Conservation (phyloP, 2,888 invertebrate genomes). For the Sabellastarte sp. region DNA sequence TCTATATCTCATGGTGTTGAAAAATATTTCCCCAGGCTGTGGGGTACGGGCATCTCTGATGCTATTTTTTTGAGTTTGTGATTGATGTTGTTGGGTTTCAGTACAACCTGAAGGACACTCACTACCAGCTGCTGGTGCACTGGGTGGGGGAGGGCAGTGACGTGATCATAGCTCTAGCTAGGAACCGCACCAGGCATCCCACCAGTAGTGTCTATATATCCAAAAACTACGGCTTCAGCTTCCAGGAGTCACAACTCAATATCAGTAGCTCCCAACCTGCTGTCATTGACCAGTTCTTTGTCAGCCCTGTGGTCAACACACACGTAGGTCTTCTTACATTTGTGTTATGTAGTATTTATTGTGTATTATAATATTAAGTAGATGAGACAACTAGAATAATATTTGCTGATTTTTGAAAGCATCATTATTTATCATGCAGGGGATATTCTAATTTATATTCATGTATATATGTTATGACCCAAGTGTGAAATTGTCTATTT, state of each 20-base stretch:
- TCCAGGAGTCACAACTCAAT: constrained; percentile 65
- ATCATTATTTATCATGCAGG: too few relatives aligned
- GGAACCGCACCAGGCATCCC: constrained; percentile 61
- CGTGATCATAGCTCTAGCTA: constrained; percentile 82
- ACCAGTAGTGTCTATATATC: constrained; percentile 82
- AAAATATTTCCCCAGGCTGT: too few relatives aligned
- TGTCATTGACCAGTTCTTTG: constrained; percentile 79
- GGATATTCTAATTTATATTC: too few relatives aligned
- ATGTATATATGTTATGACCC: too few relatives aligned
- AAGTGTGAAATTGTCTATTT: too few relatives aligned
- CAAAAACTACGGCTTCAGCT: constrained; percentile 81
- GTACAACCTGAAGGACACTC: constrained; percentile 80
- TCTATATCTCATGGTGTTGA: too few relatives aligned
- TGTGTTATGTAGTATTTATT: not conserved
- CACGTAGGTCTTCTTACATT: constrained; percentile 68
- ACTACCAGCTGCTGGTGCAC: constrained; percentile 86
- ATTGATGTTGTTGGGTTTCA: too few relatives aligned
- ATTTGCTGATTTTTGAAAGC: too few relatives aligned
- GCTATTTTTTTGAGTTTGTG: too few relatives aligned
- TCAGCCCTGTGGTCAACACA: constrained; percentile 76
- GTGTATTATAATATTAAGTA: not conserved
- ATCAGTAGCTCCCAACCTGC: constrained; percentile 67
- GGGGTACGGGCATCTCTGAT: too few relatives aligned
- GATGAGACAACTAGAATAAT: too few relatives aligned
- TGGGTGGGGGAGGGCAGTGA: constrained; percentile 88